Conservation (phyloP, 2,797 vertebrate species). For the Hephaestus fuliginosus region DNA sequence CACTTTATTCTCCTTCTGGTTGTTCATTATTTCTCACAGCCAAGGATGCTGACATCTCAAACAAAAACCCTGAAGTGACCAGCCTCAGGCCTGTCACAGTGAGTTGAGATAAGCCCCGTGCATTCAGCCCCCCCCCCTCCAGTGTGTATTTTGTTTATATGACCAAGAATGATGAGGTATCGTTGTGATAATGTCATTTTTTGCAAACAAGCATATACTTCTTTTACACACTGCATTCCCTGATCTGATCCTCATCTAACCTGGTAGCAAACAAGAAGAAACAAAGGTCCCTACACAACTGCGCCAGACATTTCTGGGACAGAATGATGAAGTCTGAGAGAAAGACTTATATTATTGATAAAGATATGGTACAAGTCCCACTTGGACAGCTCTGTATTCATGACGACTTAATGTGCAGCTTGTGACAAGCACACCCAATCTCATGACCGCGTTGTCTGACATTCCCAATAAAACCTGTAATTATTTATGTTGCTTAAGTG, state of each 20-base stretch:
- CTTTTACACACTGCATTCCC: conserved; percentile 18
- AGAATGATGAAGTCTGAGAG: conserved; percentile 53
- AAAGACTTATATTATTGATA: conserved; percentile 78
- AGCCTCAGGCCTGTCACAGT: conserved; percentile 59
- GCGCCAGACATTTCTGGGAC: conserved; percentile 68
- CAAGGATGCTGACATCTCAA: conserved; percentile 75
- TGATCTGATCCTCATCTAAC: conserved; percentile 33
- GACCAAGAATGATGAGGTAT: conserved; percentile 19
- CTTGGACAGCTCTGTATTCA: conserved; percentile 66
- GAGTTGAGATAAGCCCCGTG: conserved; percentile 55
- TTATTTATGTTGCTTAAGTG: conserved; percentile 83
- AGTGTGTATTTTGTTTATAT: conserved; percentile 35
- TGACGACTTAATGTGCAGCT: conserved; percentile 73
- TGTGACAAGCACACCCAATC: conserved; percentile 69
- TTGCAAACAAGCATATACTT: not conserved
- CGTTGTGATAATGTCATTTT: conserved; percentile 25
- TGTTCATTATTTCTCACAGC: conserved; percentile 81
- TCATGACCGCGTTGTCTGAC: conserved; percentile 60
- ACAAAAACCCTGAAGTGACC: conserved; percentile 75
- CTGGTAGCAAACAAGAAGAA: conserved; percentile 9
- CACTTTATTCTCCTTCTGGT: conserved; percentile 75
- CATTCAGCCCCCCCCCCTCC: not conserved
- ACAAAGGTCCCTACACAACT: conserved; percentile 22
- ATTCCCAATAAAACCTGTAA: conserved; percentile 74
- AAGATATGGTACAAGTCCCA: conserved; percentile 67